Conservation (phyloP, 2,113 vertebrate species). For the Accipiter cooperii region DNA sequence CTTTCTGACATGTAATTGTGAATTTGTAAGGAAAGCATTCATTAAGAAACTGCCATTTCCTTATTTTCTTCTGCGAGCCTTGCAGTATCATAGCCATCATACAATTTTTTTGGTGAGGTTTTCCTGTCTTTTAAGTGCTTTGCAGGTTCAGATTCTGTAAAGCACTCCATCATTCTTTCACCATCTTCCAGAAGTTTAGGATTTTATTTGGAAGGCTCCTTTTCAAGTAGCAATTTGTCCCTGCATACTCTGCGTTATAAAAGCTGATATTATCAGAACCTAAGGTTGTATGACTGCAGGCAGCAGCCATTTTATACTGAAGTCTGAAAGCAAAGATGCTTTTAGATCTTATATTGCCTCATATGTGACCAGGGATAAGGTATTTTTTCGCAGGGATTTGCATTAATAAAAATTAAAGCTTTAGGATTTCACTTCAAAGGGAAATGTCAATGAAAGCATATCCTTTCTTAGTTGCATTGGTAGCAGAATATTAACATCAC, state of each 20-base stretch:
- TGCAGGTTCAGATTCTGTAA: background rate
- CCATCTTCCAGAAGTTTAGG: background rate
- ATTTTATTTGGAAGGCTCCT: background rate
- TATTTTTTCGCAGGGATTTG: constrained; percentile 31
- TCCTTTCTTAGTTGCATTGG: constrained; percentile 18
- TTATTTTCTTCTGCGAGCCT: background rate
- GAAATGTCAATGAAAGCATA: constrained; percentile 29
- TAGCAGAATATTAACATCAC: constrained; percentile 12
- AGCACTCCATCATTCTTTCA: background rate
- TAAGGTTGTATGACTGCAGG: background rate
- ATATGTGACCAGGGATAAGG: constrained; percentile 33
- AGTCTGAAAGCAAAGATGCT: constrained; percentile 1
- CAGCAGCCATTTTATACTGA: background rate
- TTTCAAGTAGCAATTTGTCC: background rate
- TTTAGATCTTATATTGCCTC: constrained; percentile 4
- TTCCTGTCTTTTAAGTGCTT: background rate
- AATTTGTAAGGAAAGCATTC: background rate
- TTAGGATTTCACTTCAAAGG: constrained; percentile 57
- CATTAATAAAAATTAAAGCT: constrained; percentile 60
- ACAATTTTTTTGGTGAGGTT: background rate
- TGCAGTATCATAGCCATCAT: background rate
- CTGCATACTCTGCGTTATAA: background rate
- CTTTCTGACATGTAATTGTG: background rate
- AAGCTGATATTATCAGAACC: background rate
- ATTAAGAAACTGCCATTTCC: background rate